Evolutionary conservation across 2,113 vertebrate genomes (phyloP), one percentile per base, ranked within the genome.

Genomic region (Oostethus manadensis): DNA sequence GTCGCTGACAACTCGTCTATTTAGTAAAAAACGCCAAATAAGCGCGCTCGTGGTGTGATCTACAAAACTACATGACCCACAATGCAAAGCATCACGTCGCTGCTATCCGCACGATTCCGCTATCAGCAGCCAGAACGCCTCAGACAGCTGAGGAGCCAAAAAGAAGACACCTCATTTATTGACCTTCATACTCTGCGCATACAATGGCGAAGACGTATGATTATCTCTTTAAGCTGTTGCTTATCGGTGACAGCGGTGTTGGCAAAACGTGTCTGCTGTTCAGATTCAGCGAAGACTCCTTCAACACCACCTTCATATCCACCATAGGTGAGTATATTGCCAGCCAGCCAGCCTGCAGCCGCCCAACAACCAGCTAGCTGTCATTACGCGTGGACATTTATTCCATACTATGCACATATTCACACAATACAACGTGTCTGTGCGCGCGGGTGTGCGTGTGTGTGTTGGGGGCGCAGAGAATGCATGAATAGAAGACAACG

Each of bases 251-350:
- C 80, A 92, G 89, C 58, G 88, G 89, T 22, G 90, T 93, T 29
- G 93, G 92, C 9, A 93, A 93, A 84, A 92, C 92, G 76, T 92
- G 92, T 80, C 80, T 91, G 73, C 89, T 93, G 51, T 92, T 92
- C 88, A 88, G 91, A 67, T 92, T 93, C 88, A 91, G 90, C 86
- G 92, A 92, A 73, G 89, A 92, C 83, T 90, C 90, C 57, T 92
- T 92, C 81, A 92, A 92, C 26, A 91, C 90, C 85, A 92, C 90
- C 86, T 91, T 91, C 83, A 92, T 92, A 78, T 93, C 92, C 69
- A 93, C 92, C 64, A 94, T 93, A 86, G 91, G 91, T 90, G 76
- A 86, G 87, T 78, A 56, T 11, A 58, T 16, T 8, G 21, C 8
- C 46, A 14, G 21, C 8, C 46, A 18, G 46, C 43, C 11, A 2